These are phyloP conservation scores for Condylura cristata DNA, from an alignment of 2,113 vertebrate species.

Conservation along the genomic window DNA sequence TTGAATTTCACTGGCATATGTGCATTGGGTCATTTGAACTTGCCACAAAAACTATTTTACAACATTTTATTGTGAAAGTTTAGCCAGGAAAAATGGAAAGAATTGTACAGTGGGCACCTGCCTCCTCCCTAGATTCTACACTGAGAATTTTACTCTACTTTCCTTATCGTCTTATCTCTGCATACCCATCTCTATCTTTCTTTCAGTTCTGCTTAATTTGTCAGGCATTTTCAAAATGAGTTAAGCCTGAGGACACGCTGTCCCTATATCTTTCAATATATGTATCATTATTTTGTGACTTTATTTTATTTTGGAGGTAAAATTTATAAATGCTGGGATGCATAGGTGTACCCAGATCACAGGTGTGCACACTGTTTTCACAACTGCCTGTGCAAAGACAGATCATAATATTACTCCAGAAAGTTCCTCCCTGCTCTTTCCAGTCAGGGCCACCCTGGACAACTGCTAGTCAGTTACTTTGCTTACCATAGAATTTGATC, in stretches of 20 bases:
- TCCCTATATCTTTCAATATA: background rate
- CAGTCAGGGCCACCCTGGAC: too few species aligned
- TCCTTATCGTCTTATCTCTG: background rate
- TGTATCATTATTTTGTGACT: background rate
- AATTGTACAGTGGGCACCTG: background rate
- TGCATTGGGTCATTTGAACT: background rate
- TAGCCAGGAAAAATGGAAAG: background rate
- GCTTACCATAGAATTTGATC: background rate
- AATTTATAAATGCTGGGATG: background rate
- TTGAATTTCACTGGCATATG: background rate
- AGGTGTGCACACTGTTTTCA: background rate
- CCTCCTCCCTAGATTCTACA: background rate
- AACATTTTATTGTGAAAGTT: background rate
- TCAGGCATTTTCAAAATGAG: background rate
- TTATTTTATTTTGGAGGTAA: background rate
- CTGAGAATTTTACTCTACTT: background rate
- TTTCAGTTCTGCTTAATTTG: background rate
- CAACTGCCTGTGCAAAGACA: background rate
- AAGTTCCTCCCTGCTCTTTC: background rate
- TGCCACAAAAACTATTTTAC: background rate
- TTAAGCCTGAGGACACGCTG: background rate
- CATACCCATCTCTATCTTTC: accelerated
- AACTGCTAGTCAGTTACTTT: too few species aligned
- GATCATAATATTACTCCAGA: background rate
- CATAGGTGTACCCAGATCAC: background rate